These are phyloP conservation scores for Aphodius sticticus DNA, from an alignment of 2,888 invertebrate genomes.

Conservation along the genomic window DNA sequence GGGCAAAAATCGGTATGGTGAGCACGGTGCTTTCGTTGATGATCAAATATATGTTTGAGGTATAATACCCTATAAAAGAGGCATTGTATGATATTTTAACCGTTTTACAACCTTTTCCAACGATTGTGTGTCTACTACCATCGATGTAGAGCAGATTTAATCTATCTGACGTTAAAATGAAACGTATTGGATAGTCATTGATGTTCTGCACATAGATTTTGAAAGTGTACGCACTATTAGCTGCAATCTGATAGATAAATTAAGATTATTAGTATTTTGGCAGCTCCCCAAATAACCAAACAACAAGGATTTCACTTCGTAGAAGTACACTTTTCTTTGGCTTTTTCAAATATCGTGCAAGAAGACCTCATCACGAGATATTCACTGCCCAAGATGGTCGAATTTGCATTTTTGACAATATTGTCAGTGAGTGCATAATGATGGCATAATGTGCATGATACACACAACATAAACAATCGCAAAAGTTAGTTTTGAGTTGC, in stretches of 20 bases:
- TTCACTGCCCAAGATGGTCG: too few relatives aligned
- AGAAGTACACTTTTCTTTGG: too few relatives aligned
- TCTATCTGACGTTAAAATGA: background rate
- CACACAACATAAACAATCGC: too few relatives aligned
- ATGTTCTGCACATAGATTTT: background rate
- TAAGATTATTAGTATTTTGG: too few relatives aligned
- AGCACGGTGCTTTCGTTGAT: slow-evolving; percentile 30
- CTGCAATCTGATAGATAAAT: background rate
- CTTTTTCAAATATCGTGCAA: too few relatives aligned
- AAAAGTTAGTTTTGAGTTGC: too few relatives aligned
- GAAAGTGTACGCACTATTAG: background rate
- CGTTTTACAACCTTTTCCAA: background rate
- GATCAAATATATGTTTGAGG: slow-evolving; percentile 22
- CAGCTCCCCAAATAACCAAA: too few relatives aligned
- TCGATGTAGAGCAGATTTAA: background rate
- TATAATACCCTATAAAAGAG: slow-evolving; percentile 28
- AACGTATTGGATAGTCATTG: background rate
- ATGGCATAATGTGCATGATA: too few relatives aligned
- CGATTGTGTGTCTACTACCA: background rate
- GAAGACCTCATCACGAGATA: too few relatives aligned
- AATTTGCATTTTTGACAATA: too few relatives aligned
- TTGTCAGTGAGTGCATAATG: too few relatives aligned
- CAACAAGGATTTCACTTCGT: too few relatives aligned
- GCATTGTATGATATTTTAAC: slow-evolving; percentile 24
- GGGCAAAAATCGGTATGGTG: slow-evolving; percentile 27